Evolutionary conservation across 92 coral and sea anemone genomes (phyloP), one percentile per base, ranked within the genome.

Genomic region (Porites evermanni): DNA sequence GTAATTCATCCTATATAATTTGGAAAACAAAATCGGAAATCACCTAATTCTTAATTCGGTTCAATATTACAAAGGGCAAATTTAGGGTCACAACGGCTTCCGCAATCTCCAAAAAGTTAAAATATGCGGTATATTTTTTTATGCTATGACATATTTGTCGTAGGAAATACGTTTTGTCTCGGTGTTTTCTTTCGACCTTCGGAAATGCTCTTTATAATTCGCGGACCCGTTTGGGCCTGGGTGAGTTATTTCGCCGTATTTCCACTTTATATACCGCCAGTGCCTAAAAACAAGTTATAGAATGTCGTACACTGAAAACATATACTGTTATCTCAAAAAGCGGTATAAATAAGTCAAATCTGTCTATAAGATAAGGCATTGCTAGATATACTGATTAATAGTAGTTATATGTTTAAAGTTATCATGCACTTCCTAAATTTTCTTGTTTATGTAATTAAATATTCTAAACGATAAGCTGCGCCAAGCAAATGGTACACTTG

Each of bases 341-440:
- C 16, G 65, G 19, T 79, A 67, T 81, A 23, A 54, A 80, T 53
- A 70, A 56, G 53, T n/a, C 23, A 81, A 81, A 70, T 70, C 85
- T 53, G 20, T 29, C 68, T 70, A 79, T 66, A 65, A 54, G 86
- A 81, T 81, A 81, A 81, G 44, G 19, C 3, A 32, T n/a, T 61
- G 51, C 67, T 65, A 79, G 84, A 32, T 21, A 14, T 64, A 64
- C 17, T 17, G 5, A 51, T 52, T 13, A 18, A 1, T 32, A 70
- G n/a, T 12, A 54, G 72, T 70, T 19, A 70, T 13, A 32, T 19
- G 29, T 81, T 8, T 10, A 44, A 70, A 60, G 20, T 8, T 44
- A 70, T 56, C 53, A 81, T 72, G 70, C 70, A 56, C 86, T 70
- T 3, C 38, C 59, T 2, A 21, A 81, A 44, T 70, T 24, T 81